Evolutionary conservation across 2,113 vertebrate species (phyloP), one percentile per base, ranked within the genome.

Genomic region (Istiophorus platypterus): DNA sequence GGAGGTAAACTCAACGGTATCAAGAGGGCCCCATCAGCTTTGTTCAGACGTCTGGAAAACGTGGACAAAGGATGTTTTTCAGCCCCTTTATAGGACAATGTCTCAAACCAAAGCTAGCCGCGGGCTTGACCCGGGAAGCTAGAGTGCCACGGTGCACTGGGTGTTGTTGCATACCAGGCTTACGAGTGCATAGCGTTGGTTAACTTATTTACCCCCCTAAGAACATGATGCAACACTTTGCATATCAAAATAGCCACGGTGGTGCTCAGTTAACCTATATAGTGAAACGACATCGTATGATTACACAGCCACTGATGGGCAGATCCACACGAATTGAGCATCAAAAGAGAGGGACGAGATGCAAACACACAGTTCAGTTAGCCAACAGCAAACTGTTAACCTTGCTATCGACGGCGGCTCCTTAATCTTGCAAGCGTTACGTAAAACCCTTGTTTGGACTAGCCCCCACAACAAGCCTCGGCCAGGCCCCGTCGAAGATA

Each of bases 371-470:
- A 57, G 12, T 37, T n/a, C 15, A 18, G 39, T 45, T 26, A 34
- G 56, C 1, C n/a, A 52, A 27, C 29, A 56, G 31, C 67, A 51
- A 72, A 76, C 5, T 64, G 47, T 72, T 84, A 88, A 85, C 78
- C 69, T 81, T 61, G 81, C 56, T 70, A 73, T 88, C 74, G 69
- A 72, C 70, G 45, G 64, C 26, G 72, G 72, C 49, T 66, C 62
- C 58, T 91, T 91, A 91, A 92, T 92, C 91, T 84, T 54, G 54
- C 67, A 75, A 10, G 83, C 58, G 87, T 94, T 93, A 92, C 89
- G 91, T 92, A 93, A 93, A 91, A 78, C 29, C 84, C 75, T 54
- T 54, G 54, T 74, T 70, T 87, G 76, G 68, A 82, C 77, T 74
- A 78, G 72, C 80, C 62, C 79, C 85, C 41, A 87, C n/a, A 89